These are phyloP conservation scores for Gephyroberyx darwinii DNA, from an alignment of 2,797 vertebrate genomes.

Conservation along the genomic window DNA sequence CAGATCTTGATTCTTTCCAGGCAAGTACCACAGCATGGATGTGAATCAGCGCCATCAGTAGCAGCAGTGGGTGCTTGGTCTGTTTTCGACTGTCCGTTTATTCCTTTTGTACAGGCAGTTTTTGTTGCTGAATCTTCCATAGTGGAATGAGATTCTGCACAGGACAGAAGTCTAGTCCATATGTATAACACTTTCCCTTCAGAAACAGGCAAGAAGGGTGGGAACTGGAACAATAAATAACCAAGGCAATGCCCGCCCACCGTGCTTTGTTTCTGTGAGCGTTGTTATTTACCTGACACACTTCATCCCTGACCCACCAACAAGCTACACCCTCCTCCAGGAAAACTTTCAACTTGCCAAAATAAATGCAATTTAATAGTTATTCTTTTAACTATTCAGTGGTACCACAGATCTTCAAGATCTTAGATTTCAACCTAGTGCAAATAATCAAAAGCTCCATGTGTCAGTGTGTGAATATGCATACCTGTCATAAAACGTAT, in stretches of 20 bases:
- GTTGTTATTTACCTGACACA: conserved; percentile 17
- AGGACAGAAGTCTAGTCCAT: conserved; percentile 47
- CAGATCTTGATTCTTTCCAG: conserved; percentile 48
- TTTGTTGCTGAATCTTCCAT: conserved; percentile 57
- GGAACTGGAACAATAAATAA: conserved; percentile 65
- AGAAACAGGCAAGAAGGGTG: conserved; percentile 38
- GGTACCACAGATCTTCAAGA: no score
- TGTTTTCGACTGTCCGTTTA: conserved; percentile 41
- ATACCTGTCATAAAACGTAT: no score
- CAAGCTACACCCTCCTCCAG: conserved; percentile 10
- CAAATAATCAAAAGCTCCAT: no score
- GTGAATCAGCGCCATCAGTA: conserved; percentile 60
- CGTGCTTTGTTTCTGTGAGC: conserved; percentile 28
- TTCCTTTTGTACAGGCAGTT: conserved; percentile 18
- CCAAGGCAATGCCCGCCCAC: conserved; percentile 30
- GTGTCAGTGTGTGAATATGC: no score
- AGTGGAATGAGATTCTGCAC: conserved; percentile 47
- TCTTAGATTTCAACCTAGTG: no score
- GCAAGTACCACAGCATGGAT: conserved; percentile 62
- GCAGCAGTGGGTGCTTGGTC: conserved; percentile 56
- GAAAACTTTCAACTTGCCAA: neutral
- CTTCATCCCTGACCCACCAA: conserved; percentile 15
- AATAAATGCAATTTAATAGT: no score
- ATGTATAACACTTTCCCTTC: conserved; percentile 35
- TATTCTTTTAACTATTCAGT: no score